Base-by-base conservation (phyloP, 2,113 vertebrate genomes). In the Chauna torquata region DNA sequence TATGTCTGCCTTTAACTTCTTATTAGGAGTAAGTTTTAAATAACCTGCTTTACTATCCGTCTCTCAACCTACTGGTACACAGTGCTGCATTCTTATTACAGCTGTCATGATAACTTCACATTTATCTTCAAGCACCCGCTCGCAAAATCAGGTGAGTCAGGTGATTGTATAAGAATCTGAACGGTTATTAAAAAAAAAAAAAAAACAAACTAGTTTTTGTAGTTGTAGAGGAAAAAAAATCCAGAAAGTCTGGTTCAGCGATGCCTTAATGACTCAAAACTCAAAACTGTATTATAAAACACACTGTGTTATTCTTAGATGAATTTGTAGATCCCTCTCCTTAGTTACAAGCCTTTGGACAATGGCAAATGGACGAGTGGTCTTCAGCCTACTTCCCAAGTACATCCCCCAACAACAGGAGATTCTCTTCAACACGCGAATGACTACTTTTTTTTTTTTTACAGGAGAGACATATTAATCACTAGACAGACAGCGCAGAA, bases 331-430 rank as follows among this genome's bases (percentile, higher is more conserved):
- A 75, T 47, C 24, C 10, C 28, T 70, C 25, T 34, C 11, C 19
- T 47, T 55, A 57, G 44, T 23, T 88, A 69, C 30, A 59, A 88
- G 65, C 19, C 50, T 65, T 64, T 44, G 19, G 71, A 74, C 42
- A 59, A 78, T 2, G 23, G 30, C 24, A 59, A 75, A 44, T 1
- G 36, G 40, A 24, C 16, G 79, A 0, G 0, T 9, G 10, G 42
- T 25, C n/a, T 65, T 80, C 71, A 80, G 58, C 5, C n/a, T 49
- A 15, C 45, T 65, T 75, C 50, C 49, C 27, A 92, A 75, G 8
- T 28, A 16, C 12, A 82, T 69, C 38, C 40, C 58, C 8, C 8
- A 81, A 71, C 16, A 93, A 61, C 7, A 81, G 42, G 23, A 59
- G 22, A 81, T n/a, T 72, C 49, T 42, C 93, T 42, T 45, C 47